A percentile compares a stretch with the other conserved stretches of the same genome.
Conservation (phyloP, 2,113 vertebrate genomes). For the Chamaetylas fuelleborni region DNA sequence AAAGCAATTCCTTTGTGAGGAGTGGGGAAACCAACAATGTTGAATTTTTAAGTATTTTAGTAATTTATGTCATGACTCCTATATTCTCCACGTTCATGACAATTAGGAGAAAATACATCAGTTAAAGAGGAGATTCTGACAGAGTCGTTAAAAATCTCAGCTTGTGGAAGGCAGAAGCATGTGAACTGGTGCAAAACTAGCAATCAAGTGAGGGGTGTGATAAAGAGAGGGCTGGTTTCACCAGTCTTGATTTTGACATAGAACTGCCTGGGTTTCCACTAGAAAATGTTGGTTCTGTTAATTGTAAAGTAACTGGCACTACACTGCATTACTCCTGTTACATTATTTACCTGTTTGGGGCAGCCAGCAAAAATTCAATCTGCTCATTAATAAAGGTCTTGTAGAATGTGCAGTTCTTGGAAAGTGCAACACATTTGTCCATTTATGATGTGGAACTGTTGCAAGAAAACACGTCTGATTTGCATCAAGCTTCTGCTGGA, state of each 20-base stretch:
- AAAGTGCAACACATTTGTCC: background rate
- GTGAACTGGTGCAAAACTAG: background rate
- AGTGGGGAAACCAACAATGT: background rate
- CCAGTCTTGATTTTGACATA: background rate
- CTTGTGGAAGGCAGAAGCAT: background rate
- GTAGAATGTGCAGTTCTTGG: background rate
- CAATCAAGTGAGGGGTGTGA: background rate
- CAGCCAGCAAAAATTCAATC: background rate
- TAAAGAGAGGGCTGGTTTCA: background rate
- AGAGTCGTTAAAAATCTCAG: background rate
- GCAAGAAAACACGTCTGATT: background rate
- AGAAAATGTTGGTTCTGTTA: background rate
- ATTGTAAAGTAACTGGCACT: background rate
- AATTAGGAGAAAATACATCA: background rate
- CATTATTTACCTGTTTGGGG: background rate
- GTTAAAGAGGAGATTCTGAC: background rate
- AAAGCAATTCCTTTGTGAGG: background rate
- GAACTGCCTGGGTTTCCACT: background rate
- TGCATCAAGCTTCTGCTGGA: background rate
- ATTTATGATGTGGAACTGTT: rapidly evolving
- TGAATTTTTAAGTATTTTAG: background rate
- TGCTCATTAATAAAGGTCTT: background rate
- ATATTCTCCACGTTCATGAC: background rate
- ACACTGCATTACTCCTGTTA: background rate
- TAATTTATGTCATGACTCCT: background rate